Evolutionary conservation across 2,888 invertebrate species (phyloP).

Genomic region (Rosalia funebris): DNA sequence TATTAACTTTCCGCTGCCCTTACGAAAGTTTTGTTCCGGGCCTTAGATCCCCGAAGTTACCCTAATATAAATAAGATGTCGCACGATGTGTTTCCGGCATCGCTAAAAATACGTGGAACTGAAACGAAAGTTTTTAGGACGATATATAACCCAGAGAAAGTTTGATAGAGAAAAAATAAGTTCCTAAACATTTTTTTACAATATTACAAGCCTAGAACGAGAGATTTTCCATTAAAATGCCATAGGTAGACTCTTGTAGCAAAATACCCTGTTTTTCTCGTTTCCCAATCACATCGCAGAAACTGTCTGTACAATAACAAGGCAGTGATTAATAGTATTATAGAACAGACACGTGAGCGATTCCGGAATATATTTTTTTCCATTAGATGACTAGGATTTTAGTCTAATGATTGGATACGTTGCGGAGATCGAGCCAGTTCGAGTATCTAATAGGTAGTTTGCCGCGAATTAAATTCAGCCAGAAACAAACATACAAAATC

Average conservation of each 20-base stretch:
- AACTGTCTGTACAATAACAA: background rate
- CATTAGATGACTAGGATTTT: background rate
- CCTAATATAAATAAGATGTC: conserved; percentile 17
- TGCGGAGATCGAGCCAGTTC: background rate
- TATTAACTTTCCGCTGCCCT: conserved; percentile 9
- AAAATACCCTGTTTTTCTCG: background rate
- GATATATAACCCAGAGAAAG: background rate
- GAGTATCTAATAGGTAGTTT: background rate
- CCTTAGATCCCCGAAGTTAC: background rate
- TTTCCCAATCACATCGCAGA: background rate
- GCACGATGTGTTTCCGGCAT: conserved; percentile 4
- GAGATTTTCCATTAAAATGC: background rate
- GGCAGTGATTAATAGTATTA: background rate
- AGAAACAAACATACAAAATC: background rate
- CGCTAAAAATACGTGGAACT: background rate
- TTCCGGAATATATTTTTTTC: background rate
- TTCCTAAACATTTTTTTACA: background rate
- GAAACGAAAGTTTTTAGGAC: conserved; percentile 8
- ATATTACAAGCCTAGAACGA: background rate
- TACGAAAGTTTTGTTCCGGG: background rate
- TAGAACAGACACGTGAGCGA: background rate
- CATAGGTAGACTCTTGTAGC: background rate
- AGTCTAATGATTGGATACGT: background rate
- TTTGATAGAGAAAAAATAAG: background rate
- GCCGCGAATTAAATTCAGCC: background rate